Conservation (phyloP, 2,113 vertebrate genomes). For the Trogon melanurus region DNA sequence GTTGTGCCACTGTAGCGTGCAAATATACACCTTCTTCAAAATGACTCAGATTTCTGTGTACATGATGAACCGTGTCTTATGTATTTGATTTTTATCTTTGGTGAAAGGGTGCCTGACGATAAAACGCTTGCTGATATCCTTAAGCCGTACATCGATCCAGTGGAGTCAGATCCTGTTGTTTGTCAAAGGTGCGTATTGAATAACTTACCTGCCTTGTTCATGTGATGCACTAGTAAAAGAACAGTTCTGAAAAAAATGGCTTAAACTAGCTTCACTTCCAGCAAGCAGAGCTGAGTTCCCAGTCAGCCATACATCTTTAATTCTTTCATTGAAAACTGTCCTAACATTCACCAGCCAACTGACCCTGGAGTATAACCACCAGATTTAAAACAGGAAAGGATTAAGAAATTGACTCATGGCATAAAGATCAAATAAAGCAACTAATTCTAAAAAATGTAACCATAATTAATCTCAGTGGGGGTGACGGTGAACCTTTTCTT, state of each 20-base stretch:
- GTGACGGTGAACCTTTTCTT: background rate
- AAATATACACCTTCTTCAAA: background rate
- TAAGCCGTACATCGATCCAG: slow-evolving; percentile 86
- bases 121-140: slow-evolving; percentile 85
- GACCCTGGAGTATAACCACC: background rate
- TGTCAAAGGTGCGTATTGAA: slow-evolving; percentile 84
- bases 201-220: background rate
- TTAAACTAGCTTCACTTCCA: background rate
- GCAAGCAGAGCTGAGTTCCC: background rate
- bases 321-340: background rate
- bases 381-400: background rate
- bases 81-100: slow-evolving; percentile 42
- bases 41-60: background rate
- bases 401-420: background rate
- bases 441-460: background rate
- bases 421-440: background rate
- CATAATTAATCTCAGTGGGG: background rate
- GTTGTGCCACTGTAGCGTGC: background rate
- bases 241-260: background rate
- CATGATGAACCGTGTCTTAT: slow-evolving; percentile 14
- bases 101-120: slow-evolving; percentile 83
- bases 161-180: slow-evolving; percentile 87
- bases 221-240: background rate
- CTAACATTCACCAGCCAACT: background rate
- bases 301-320: background rate